Conservation (phyloP, 2,888 invertebrate genomes). For the Catocala fraxini region DNA sequence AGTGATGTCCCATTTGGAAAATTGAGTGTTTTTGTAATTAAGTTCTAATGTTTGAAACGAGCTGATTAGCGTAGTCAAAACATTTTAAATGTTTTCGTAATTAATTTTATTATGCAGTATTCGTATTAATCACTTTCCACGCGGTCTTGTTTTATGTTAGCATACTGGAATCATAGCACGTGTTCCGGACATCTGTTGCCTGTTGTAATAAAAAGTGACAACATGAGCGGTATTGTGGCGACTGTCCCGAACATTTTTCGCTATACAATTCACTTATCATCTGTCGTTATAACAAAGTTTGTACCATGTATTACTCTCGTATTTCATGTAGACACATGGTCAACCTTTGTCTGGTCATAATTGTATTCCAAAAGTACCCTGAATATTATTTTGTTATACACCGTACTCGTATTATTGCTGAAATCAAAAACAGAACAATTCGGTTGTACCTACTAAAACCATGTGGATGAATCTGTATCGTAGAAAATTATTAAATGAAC, state of each 20-base stretch:
- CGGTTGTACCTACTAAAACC: constrained; percentile 6
- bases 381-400: constrained; percentile 1
- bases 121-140: constrained; percentile 52
- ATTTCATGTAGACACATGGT: constrained; percentile 40
- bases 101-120: constrained; percentile 59
- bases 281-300: constrained; percentile 45
- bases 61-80: constrained; percentile 49
- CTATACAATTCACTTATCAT: constrained; percentile 72
- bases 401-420: neutral
- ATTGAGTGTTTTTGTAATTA: constrained; percentile 73
- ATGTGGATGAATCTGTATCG: constrained; percentile 10
- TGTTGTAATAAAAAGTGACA: constrained; percentile 64
- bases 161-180: constrained; percentile 55
- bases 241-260: constrained; percentile 63
- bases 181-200: constrained; percentile 67
- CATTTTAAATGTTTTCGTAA: constrained; percentile 66
- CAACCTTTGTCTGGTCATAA: constrained; percentile 23
- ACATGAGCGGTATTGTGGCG: constrained; percentile 63
- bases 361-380: constrained; percentile 11
- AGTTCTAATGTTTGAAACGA: constrained; percentile 69
- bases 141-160: constrained; percentile 48
- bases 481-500: constrained; percentile 15
- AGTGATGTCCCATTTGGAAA: constrained; percentile 53
- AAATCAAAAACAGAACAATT: constrained; percentile 2
- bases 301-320: constrained; percentile 33